Conservation (phyloP, 1,140 invertebrate genomes). For the Drosophila grimshawi region DNA sequence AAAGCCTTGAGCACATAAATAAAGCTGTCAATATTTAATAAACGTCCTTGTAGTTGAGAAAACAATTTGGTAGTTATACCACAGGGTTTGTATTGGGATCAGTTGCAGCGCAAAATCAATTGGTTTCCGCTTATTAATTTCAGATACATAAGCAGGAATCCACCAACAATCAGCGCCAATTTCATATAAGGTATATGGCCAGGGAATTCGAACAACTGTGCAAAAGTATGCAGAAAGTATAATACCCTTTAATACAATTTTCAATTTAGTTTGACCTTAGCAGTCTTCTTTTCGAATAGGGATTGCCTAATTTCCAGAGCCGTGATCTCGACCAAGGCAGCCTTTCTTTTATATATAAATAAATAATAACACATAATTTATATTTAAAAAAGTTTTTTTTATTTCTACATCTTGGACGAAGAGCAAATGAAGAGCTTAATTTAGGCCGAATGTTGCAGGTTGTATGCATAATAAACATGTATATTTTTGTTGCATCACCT, state of each 20-base stretch:
- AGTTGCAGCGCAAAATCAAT: conserved; percentile 36
- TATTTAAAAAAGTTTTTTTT: too few relatives aligned
- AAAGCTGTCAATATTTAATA: conserved; percentile 18
- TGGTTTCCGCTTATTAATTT: conserved; percentile 41
- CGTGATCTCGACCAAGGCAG: too few relatives aligned
- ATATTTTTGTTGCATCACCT: too few relatives aligned
- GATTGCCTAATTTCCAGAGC: too few relatives aligned
- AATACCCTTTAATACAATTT: not conserved
- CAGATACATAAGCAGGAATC: conserved; percentile 7
- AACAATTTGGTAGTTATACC: not conserved
- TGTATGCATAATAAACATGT: not conserved
- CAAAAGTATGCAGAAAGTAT: not conserved
- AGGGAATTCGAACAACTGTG: not conserved
- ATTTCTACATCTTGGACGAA: not conserved
- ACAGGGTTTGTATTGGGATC: not conserved
- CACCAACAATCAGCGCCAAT: conserved; percentile 29
- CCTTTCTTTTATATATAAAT: too few relatives aligned
- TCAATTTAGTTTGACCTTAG: too few relatives aligned
- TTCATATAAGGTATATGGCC: conserved; percentile 21
- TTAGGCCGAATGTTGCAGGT: not conserved
- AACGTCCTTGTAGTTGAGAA: conserved; percentile 18
- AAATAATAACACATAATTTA: too few relatives aligned
- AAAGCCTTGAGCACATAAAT: conserved; percentile 8
- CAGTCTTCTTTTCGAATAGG: too few relatives aligned
- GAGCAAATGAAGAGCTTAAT: not conserved